Conservation (phyloP, 2,113 vertebrate species). For the Myotis brandtii region DNA sequence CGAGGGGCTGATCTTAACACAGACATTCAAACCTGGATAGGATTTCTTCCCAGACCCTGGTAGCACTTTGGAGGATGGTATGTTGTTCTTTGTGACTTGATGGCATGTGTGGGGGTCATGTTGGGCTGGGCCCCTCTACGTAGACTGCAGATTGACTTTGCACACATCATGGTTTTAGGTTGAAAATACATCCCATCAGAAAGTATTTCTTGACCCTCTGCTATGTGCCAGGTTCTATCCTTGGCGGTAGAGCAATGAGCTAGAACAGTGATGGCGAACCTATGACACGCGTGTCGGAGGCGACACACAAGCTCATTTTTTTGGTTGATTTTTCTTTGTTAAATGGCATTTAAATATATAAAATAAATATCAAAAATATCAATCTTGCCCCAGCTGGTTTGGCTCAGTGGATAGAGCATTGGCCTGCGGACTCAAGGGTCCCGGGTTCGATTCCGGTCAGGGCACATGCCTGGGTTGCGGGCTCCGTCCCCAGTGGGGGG, state of each 20-base stretch:
- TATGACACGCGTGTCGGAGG: too few relatives aligned
- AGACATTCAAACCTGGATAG: background rate
- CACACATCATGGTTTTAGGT: background rate
- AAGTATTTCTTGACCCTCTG: background rate
- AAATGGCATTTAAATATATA: too few relatives aligned
- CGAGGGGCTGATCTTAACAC: background rate
- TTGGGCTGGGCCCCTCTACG: background rate
- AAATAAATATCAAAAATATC: too few relatives aligned
- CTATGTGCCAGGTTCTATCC: background rate
- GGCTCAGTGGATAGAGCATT: too few relatives aligned
- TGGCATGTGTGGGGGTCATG: background rate
- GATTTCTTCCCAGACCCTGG: background rate
- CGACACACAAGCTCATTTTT: too few relatives aligned
- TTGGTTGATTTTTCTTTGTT: too few relatives aligned
- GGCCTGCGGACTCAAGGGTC: too few relatives aligned
- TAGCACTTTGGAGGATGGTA: background rate
- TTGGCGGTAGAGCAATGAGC: background rate
- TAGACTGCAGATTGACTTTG: background rate
- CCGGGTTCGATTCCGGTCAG: too few relatives aligned
- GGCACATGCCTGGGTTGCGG: too few relatives aligned
- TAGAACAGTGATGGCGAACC: background rate
- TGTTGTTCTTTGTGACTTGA: background rate
- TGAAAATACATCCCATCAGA: background rate
- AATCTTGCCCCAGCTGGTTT: too few relatives aligned
- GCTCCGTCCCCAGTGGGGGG: too few relatives aligned